These are phyloP conservation scores for Heliangelus exortis DNA, from an alignment of 2,797 vertebrate species.

Conservation along the genomic window DNA sequence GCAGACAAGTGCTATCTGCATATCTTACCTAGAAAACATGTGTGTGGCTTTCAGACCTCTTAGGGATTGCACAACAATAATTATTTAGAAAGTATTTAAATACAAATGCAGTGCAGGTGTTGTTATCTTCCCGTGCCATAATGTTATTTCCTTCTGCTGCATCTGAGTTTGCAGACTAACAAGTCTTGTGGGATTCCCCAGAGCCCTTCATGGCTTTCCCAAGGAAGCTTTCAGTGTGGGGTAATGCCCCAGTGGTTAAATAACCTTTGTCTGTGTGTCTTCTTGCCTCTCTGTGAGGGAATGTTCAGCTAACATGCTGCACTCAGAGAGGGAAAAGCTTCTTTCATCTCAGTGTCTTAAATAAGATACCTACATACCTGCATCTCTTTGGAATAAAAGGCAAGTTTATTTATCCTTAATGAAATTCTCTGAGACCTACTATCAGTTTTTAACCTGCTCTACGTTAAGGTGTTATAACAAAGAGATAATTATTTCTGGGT, in stretches of 20 bases:
- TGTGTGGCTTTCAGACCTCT: neutral
- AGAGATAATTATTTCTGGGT: neutral
- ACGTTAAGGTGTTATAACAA: neutral
- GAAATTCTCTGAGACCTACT: neutral
- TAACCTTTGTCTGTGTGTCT: neutral
- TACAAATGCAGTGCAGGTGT: neutral
- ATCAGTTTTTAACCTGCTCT: neutral
- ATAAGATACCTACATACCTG: neutral
- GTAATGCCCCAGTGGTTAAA: neutral
- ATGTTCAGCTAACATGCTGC: neutral
- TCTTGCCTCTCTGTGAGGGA: neutral
- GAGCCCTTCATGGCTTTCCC: neutral
- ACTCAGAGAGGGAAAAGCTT: neutral
- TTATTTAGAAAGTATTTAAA: neutral
- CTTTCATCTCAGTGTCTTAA: neutral
- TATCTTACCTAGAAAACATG: neutral
- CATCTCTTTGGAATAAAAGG: neutral
- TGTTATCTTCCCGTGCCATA: rapidly evolving
- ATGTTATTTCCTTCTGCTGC: neutral
- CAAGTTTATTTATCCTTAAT: neutral
- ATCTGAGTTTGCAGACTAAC: neutral
- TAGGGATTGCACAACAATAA: neutral
- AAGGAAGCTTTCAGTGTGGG: neutral
- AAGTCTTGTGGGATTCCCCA: neutral
- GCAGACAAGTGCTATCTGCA: neutral